A percentile compares a stretch with the other conserved stretches of the same genome.
These are phyloP conservation scores for Equus przewalskii DNA, from an alignment of 2,113 vertebrate genomes.

Conservation along the genomic window DNA sequence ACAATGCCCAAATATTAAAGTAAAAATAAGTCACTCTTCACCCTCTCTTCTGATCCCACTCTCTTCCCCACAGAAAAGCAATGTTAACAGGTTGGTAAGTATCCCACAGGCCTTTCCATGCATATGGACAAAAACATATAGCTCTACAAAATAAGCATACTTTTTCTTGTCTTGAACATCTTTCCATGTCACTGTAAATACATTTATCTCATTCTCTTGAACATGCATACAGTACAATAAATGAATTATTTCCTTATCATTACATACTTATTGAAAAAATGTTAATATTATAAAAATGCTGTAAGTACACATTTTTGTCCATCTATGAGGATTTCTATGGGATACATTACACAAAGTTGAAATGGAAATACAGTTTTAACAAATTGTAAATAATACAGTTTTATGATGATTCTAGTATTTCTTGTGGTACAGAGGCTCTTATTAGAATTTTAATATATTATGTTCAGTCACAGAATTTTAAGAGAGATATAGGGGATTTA, in stretches of 20 bases:
- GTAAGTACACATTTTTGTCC: conserved; percentile 1
- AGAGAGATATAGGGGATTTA: background rate
- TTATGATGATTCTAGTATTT: conserved; percentile 30
- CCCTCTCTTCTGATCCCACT: background rate
- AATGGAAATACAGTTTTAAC: background rate
- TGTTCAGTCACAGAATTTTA: conserved; percentile 20
- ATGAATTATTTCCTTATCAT: background rate
- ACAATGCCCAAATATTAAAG: background rate
- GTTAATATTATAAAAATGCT: background rate
- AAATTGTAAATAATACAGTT: background rate
- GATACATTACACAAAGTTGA: background rate
- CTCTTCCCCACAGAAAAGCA: background rate
- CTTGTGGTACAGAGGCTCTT: background rate
- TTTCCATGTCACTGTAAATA: background rate
- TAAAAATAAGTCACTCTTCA: background rate
- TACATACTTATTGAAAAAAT: background rate
- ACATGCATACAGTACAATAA: background rate
- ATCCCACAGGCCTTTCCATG: background rate
- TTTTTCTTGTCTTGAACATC: background rate
- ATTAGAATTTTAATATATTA: conserved; percentile 21
- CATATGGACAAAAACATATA: background rate
- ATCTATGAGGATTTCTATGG: background rate
- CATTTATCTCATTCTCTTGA: background rate
- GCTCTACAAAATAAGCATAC: background rate
- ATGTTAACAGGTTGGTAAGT: background rate